A percentile compares a stretch with the other conserved stretches of the same genome.
These are phyloP conservation scores for Eurytoma californica DNA, from an alignment of 2,888 invertebrate genomes.

Conservation along the genomic window DNA sequence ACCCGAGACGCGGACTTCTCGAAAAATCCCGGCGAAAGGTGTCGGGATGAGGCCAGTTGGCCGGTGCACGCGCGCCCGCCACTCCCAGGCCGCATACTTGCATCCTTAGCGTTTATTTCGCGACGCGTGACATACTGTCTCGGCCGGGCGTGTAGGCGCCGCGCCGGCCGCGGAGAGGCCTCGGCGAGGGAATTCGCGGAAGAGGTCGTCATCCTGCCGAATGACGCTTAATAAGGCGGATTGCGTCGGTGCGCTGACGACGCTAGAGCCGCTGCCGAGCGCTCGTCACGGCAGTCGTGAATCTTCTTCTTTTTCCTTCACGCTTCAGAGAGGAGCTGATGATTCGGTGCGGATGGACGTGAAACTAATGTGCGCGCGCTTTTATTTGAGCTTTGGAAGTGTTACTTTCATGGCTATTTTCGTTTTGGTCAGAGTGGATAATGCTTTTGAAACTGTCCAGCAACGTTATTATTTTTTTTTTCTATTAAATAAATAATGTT, in stretches of 20 bases:
- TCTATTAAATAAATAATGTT: too few relatives aligned
- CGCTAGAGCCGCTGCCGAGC: background rate
- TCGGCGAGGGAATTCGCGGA: slow-evolving; percentile 5
- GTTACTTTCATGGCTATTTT: too few relatives aligned
- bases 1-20: too few relatives aligned
- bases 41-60: too few relatives aligned
- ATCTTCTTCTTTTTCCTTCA: background rate
- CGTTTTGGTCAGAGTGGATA: too few relatives aligned
- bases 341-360: too few relatives aligned
- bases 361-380: too few relatives aligned
- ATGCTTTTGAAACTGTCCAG: too few relatives aligned
- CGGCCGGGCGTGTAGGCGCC: background rate
- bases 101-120: background rate
- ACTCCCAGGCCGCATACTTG: slow-evolving; percentile 24
- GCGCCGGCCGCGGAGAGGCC: background rate
- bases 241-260: slow-evolving; percentile 6
- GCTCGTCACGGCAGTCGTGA: background rate
- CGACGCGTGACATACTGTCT: slow-evolving; percentile 3
- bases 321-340: too few relatives aligned
- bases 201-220: slow-evolving; percentile 2
- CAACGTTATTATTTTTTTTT: too few relatives aligned
- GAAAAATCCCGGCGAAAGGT: background rate
- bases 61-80: background rate
- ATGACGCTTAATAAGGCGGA: slow-evolving; percentile 1
- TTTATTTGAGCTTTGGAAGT: too few relatives aligned